Percentiles rank a stretch among this genome's conserved stretches.
Conservation (phyloP, 2,888 invertebrate genomes). For the Carterocephalus palaemon region DNA sequence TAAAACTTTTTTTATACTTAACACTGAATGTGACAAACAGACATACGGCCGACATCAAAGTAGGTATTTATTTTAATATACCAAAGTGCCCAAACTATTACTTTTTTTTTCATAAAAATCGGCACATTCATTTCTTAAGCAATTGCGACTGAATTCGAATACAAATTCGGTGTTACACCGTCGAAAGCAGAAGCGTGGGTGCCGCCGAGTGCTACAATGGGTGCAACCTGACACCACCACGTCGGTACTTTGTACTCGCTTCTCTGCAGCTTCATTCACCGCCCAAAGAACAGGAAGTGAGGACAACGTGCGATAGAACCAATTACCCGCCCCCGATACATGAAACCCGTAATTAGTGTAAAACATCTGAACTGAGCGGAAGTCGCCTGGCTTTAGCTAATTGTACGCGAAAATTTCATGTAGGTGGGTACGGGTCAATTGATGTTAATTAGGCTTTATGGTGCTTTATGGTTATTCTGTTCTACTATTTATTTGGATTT, state of each 20-base stretch:
- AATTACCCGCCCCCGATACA: conserved; percentile 75
- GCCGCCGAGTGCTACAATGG: conserved; percentile 60
- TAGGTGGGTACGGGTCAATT: background rate
- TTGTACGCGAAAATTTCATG: conserved; percentile 13
- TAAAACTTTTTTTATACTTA: no score
- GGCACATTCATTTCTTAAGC: background rate
- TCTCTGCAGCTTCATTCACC: conserved; percentile 46
- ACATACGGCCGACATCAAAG: no score
- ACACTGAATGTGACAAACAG: no score
- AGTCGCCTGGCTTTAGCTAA: conserved; percentile 27
- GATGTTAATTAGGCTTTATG: background rate
- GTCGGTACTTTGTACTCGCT: conserved; percentile 57
- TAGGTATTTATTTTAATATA: no score
- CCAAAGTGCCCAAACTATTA: no score
- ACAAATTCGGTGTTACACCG: background rate
- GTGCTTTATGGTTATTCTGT: background rate
- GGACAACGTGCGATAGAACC: conserved; percentile 69
- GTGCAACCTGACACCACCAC: conserved; percentile 60
- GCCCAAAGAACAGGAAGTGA: conserved; percentile 74
- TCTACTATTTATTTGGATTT: no score
- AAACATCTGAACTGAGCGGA: conserved; percentile 65
- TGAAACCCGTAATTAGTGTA: conserved; percentile 76
- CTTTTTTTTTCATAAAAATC: background rate
- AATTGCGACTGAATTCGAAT: background rate
- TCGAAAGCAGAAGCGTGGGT: conserved; percentile 49